These are phyloP conservation scores for Carollia perspicillata DNA, from an alignment of 2,113 vertebrate genomes.

Conservation along the genomic window DNA sequence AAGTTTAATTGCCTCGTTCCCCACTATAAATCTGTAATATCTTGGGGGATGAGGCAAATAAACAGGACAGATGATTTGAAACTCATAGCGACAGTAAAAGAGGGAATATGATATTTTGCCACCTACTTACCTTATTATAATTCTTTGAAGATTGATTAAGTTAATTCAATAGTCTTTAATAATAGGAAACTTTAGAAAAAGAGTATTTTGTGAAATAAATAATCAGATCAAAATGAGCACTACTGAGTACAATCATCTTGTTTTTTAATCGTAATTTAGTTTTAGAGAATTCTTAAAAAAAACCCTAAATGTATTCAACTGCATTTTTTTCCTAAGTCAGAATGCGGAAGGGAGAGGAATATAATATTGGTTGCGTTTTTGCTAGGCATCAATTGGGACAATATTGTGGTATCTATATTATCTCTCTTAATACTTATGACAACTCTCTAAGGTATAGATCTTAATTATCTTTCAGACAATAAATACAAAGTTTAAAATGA, in stretches of 20 bases:
- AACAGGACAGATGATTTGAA: background rate
- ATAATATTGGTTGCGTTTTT: background rate
- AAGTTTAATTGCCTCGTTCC: conserved; percentile 64
- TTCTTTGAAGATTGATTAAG: background rate
- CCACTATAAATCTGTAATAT: conserved; percentile 58
- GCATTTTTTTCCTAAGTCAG: background rate
- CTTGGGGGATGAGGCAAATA: background rate
- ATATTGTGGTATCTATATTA: background rate
- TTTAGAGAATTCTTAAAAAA: background rate
- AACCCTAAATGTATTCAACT: background rate
- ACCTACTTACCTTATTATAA: background rate
- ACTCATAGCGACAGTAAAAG: background rate
- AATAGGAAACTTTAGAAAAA: background rate
- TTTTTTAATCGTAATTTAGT: background rate
- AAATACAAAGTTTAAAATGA: background rate
- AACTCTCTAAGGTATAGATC: background rate
- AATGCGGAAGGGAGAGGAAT: background rate
- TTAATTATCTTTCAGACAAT: background rate
- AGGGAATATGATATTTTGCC: background rate
- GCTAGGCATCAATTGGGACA: background rate
- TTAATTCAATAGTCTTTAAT: background rate
- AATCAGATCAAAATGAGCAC: background rate
- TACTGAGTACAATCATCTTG: background rate
- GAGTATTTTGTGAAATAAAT: background rate
- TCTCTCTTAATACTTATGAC: background rate